Conservation (phyloP, 1,140 invertebrate genomes). For the Protaetia brevitarsis region DNA sequence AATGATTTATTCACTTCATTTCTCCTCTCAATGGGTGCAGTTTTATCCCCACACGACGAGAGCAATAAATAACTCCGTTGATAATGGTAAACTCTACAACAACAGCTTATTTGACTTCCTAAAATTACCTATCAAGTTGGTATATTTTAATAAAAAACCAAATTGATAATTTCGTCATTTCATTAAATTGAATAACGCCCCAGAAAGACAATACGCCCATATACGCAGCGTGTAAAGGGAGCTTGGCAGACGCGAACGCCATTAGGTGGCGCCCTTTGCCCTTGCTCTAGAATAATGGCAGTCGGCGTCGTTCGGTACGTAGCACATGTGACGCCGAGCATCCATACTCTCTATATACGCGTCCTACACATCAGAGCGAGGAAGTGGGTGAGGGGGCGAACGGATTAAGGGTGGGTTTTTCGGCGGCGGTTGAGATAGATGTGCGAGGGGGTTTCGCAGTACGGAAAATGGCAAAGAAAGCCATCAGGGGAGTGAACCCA, state of each 20-base stretch:
- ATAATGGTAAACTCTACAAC: no score
- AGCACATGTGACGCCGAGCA: constrained; percentile 41
- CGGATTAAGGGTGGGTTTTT: constrained; percentile 8
- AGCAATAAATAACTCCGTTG: background rate
- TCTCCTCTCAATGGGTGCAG: background rate
- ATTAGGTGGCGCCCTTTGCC: constrained; percentile 31
- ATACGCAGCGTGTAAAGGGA: background rate
- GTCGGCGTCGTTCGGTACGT: constrained; percentile 25
- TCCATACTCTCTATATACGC: constrained; percentile 33
- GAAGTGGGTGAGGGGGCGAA: constrained; percentile 18
- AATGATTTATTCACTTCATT: no score
- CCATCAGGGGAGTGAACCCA: constrained; percentile 41
- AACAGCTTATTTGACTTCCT: no score
- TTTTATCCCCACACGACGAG: background rate
- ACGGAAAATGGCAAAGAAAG: constrained; percentile 44
- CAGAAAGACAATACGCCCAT: background rate
- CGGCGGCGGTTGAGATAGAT: constrained; percentile 31
- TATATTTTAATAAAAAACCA: background rate
- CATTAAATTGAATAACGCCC: background rate
- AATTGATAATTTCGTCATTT: background rate
- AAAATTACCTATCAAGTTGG: background rate
- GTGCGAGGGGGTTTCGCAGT: constrained; percentile 35
- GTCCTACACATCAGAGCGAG: constrained; percentile 23
- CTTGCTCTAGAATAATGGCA: constrained; percentile 35
- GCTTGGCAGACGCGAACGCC: background rate